These are phyloP conservation scores for Allophyes oxyacanthae DNA, from an alignment of 2,888 invertebrate genomes.

Conservation along the genomic window DNA sequence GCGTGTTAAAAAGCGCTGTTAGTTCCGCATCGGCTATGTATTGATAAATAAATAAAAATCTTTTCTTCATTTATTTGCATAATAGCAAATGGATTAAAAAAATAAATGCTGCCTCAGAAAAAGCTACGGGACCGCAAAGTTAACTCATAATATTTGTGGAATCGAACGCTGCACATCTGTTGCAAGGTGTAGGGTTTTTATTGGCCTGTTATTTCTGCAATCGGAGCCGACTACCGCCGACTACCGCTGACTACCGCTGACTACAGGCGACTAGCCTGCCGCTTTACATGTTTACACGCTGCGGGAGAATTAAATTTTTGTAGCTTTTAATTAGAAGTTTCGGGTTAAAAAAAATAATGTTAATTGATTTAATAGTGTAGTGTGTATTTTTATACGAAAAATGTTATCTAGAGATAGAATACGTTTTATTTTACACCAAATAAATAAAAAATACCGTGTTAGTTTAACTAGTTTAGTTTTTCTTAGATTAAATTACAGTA, in stretches of 20 bases:
- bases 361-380: slow-evolving; percentile 47
- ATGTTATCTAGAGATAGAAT: not conserved
- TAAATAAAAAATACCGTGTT: too few species aligned
- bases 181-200: slow-evolving; percentile 75
- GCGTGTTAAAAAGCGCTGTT: too few species aligned
- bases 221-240: slow-evolving; percentile 60
- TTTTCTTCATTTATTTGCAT: too few species aligned
- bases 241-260: too few species aligned
- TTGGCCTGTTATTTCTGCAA: slow-evolving; percentile 83
- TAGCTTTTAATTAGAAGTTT: slow-evolving; percentile 53
- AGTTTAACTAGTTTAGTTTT: too few species aligned
- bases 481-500: too few species aligned
- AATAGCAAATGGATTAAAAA: too few species aligned
- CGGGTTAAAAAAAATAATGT: slow-evolving; percentile 56
- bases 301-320: slow-evolving; percentile 58
- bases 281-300: slow-evolving; percentile 74
- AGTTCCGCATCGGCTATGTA: too few species aligned
- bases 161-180: slow-evolving; percentile 80
- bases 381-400: slow-evolving; percentile 7
- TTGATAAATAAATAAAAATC: too few species aligned
- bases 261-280: slow-evolving; percentile 14
- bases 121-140: slow-evolving; percentile 29
- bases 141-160: slow-evolving; percentile 40
- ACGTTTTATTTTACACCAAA: too few species aligned
- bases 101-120: slow-evolving; percentile 3